Base-by-base conservation (phyloP, 2,113 vertebrate species). In the Gorsachius goisagi region DNA sequence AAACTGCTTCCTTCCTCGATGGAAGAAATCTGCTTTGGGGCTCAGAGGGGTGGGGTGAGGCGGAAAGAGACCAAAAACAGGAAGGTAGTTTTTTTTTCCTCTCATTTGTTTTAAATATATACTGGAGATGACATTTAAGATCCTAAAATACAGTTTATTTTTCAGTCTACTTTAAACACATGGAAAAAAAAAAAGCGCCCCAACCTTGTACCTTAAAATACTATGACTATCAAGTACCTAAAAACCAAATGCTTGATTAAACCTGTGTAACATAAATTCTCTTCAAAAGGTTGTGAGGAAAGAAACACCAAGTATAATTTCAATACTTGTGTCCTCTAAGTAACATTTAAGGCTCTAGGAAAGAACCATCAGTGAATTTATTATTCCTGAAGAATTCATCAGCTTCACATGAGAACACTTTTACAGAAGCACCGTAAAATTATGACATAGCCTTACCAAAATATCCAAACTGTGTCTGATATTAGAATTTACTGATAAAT, bases 41-140 rank as follows among this genome's bases (percentile, higher is more conserved):
- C 53, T 94, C 0, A 0, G 52, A 1, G 2, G 47, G 47, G 58
- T 35, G 32, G 63, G 75, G 69, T 18, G 11, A 6, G 4, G 28
- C 2, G 3, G 26, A 20, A 16, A 41, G 62, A 83, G 49, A 58
- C 22, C 37, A 77, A 78, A 62, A 87, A 2, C 59, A 80, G 68
- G 56, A 76, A 88, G 77, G 39, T 63, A 32, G 50, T 59, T 59
- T 63, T 74, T 21, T 78, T n/a, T 39, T 6, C 22, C 21, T 9
- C 28, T 50, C 27, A 47, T 22, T 66, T 85, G 37, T 64, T 79
- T 73, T 37, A 74, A 53, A 58, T 58, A 73, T 32, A 35, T 53
- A 81, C 35, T 35, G 26, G 33, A 85, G 81, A 27, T 81, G 32
- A 89, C 35, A 76, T 35, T 66, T 77, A 74, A 47, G 6, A 2